phyloP scores from a whole-genome alignment of 2,113 vertebrate genomes.

The Colistium nudipinnis region DNA sequence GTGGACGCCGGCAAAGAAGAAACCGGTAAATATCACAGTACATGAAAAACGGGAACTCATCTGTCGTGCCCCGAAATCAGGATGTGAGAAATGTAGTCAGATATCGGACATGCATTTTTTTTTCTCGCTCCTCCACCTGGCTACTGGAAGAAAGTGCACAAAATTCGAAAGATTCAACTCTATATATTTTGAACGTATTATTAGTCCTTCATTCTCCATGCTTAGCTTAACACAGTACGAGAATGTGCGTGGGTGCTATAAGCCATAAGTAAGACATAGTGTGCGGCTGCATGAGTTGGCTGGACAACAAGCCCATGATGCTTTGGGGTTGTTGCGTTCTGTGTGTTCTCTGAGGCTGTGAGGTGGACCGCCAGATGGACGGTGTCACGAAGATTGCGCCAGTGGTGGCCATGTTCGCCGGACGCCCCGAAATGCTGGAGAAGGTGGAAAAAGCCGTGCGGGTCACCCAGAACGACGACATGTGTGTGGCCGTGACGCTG shows the following conservation, averaged over 20 bases:
- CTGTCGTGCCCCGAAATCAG: not conserved
- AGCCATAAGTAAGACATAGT: not conserved
- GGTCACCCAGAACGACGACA: constrained; percentile 75
- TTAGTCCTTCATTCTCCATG: not conserved
- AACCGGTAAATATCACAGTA: constrained; percentile 60
- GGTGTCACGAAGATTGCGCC: constrained; percentile 74
- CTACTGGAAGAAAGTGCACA: not conserved
- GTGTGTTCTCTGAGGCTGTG: constrained; percentile 59
- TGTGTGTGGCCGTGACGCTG: constrained; percentile 72
- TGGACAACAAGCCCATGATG: too few relatives aligned
- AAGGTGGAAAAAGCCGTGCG: constrained; percentile 66
- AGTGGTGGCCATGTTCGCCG: constrained; percentile 71
- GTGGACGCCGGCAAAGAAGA: constrained; percentile 73
- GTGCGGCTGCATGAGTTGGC: not conserved
- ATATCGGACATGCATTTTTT: not conserved
- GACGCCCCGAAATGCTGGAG: constrained; percentile 73
- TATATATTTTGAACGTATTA: not conserved
- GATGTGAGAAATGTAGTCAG: not conserved
- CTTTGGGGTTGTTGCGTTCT: not conserved
- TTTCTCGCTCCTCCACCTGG: constrained; percentile 1
- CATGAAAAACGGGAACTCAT: not conserved
- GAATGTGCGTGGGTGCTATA: not conserved
- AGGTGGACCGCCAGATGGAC: constrained; percentile 75
- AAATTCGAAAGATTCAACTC: not conserved
- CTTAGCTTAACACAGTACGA: not conserved